These are phyloP conservation scores for Euphysa ruthae DNA, from an alignment of 30 jellyfish, hydroid and myxozoan species.

Conservation along the genomic window DNA sequence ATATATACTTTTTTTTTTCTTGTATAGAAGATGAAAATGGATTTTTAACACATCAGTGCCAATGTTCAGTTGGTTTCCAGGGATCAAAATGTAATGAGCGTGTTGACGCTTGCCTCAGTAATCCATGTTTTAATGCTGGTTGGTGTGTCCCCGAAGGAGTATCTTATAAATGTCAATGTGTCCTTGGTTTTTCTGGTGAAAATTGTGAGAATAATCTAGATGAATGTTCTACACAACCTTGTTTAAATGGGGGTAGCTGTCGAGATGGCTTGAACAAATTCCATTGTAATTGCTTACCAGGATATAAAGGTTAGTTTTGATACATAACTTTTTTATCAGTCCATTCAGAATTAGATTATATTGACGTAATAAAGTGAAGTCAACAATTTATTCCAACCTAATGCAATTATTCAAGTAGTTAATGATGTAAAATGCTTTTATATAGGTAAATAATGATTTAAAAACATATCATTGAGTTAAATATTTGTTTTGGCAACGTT, in stretches of 20 bases:
- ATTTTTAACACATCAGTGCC: constrained; percentile 48
- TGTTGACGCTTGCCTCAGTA: constrained; percentile 49
- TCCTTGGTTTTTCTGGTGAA: constrained; percentile 51
- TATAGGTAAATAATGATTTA: no score
- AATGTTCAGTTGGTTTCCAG: constrained; percentile 48
- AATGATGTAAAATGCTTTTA: no score
- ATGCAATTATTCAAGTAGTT: no score
- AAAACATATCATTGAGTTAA: no score
- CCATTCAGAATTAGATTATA: no score
- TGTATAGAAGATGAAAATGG: constrained; percentile 21
- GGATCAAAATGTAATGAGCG: constrained; percentile 65
- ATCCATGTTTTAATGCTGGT: constrained; percentile 77
- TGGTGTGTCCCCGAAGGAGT: constrained; percentile 29
- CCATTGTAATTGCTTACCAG: constrained; percentile 58
- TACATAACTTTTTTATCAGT: no score
- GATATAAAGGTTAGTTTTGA: constrained; percentile 51
- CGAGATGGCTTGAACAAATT: constrained; percentile 25
- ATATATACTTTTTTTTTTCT: no score
- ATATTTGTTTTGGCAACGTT: no score
- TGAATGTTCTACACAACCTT: constrained; percentile 59
- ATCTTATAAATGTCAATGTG: constrained; percentile 61
- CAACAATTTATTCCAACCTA: no score
- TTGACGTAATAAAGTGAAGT: no score
- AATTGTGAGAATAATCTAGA: constrained; percentile 54
- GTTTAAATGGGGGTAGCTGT: constrained; percentile 71